Evolutionary conservation across 2,797 vertebrate species (phyloP).

Genomic region (Melanogrammus aeglefinus): DNA sequence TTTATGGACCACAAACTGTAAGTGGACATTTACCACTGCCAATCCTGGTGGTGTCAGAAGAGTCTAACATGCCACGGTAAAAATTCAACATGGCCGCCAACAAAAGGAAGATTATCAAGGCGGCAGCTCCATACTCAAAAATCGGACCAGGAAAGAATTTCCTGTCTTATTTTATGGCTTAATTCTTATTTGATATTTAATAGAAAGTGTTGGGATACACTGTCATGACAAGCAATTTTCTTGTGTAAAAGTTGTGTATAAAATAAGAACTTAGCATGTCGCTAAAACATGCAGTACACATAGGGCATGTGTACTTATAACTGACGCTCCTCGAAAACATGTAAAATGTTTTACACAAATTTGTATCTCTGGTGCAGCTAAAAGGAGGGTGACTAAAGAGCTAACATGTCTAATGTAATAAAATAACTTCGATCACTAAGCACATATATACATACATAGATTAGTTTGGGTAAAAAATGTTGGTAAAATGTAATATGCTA

Average conservation of each 20-base stretch:
- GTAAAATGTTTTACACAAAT: no score
- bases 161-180: slow-evolving; percentile 18
- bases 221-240: not conserved
- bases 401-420: no score
- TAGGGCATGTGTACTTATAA: not conserved
- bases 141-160: slow-evolving; percentile 18
- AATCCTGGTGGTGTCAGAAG: slow-evolving; percentile 19
- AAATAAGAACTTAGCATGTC: not conserved
- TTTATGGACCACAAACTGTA: slow-evolving; percentile 11
- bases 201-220: slow-evolving; percentile 13
- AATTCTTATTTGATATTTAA: slow-evolving; percentile 19
- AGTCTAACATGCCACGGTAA: slow-evolving; percentile 7
- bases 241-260: not conserved
- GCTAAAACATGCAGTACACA: not conserved
- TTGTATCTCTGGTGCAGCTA: no score
- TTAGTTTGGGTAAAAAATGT: no score
- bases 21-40: slow-evolving; percentile 12
- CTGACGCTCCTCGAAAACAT: not conserved
- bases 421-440: no score
- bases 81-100: slow-evolving; percentile 16
- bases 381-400: no score
- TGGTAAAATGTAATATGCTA: no score
- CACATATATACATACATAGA: no score
- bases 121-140: slow-evolving; percentile 11
- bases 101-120: slow-evolving; percentile 15